A percentile compares a stretch with the other conserved stretches of the same genome.
Conservation (phyloP, 2,797 vertebrate species). For the Enteromius trimaculatus region DNA sequence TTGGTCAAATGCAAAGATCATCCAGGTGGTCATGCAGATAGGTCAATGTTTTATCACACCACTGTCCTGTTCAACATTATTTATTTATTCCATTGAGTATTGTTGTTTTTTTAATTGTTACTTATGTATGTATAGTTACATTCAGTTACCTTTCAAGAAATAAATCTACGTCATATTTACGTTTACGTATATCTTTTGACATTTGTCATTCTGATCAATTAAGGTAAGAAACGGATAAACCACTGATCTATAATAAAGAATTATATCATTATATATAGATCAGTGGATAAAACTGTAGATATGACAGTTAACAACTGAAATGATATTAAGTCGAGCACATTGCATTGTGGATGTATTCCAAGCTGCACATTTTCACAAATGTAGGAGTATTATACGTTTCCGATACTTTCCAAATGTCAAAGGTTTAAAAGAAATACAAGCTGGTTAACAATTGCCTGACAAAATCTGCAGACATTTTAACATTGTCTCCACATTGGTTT, state of each 20-base stretch:
- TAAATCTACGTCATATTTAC: not conserved
- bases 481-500: not conserved
- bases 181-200: not conserved
- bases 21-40: not conserved
- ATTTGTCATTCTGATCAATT: not conserved
- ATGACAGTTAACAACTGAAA: not conserved
- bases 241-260: not conserved
- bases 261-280: not conserved
- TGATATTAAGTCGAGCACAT: not conserved
- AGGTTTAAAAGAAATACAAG: conserved; percentile 3
- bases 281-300: not conserved
- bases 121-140: not conserved
- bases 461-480: not conserved
- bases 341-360: not conserved
- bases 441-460: not conserved
- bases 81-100: not conserved
- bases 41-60: no score
- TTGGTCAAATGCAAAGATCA: not conserved
- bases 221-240: not conserved
- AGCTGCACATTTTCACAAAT: not conserved
- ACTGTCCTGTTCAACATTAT: not conserved
- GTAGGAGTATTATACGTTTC: not conserved
- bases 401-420: not conserved
- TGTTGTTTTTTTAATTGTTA: not conserved
- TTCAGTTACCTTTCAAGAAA: not conserved